Base-by-base conservation (phyloP, 1,140 invertebrate species). In the Anoplolepis gracilipes region DNA sequence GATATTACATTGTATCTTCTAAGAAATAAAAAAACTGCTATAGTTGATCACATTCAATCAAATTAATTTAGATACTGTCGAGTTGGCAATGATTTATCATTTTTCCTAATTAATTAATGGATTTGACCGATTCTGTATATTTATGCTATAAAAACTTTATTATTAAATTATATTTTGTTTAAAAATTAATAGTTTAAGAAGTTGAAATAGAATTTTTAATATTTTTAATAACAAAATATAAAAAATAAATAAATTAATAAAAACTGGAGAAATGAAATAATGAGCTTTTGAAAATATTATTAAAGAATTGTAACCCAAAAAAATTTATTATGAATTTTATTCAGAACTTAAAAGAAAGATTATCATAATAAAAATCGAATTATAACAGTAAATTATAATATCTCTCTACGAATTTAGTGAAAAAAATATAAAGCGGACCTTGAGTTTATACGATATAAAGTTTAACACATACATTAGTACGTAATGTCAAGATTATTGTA, bases 51-150 rank as follows among this genome's bases (percentile, higher is more conserved):
- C 39, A 42, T 36, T 70, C 2, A 4, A 19, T 42, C 2, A 61
- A 61, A 39, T 61, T 28, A 25, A 25, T 28, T 76, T 22, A 42
- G 22, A 76, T 2, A 62, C 13, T 62, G 16, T 61, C 22, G 2
- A 61, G 28, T 61, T 62, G 36, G 6, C 59, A 62, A 10, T n/a
- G 4, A 39, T 30, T 0, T 28, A 30, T 61, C 25, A 39, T 76
- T 61, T n/a, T 19, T 62, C 2, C 16, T 62, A 62, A 57, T 59
- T 39, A 36, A 72, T 55, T 7, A 75, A 36, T 75, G 33, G n/a
- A 5, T 53, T 53, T 16, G 69, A 33, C 11, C 19, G 0, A n/a
- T 49, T 70, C 53, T 70, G 6, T 53, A 46, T 22, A 30, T 67
- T 67, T 67, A 67, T 42, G 25, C 13, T 42, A 2, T 42, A 42